Evolutionary conservation across 2,113 vertebrate species (phyloP).

Genomic region (Paraplagusia blochii): DNA sequence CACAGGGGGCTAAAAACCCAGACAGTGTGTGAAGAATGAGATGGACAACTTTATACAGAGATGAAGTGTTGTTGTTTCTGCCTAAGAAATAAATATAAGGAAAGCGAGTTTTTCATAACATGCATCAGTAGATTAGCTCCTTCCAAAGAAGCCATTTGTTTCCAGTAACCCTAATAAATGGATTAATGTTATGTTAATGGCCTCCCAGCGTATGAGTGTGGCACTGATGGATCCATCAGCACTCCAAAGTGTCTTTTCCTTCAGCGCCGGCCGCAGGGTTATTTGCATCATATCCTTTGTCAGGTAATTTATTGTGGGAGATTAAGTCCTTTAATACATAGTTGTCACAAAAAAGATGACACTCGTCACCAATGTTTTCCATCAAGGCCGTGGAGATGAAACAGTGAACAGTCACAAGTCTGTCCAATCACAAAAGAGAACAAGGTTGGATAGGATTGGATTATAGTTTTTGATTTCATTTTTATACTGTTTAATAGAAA

Average conservation of each 20-base stretch:
- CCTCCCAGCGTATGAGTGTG: conserved; percentile 59
- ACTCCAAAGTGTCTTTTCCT: conserved; percentile 68
- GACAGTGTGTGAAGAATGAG: conserved; percentile 1
- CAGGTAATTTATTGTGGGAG: conserved; percentile 76
- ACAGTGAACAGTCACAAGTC: conserved; percentile 31
- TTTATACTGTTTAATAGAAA: no score
- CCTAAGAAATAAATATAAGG: conserved; percentile 25
- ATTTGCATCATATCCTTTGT: conserved; percentile 69
- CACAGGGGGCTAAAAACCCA: conserved; percentile 3
- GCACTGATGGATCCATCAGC: conserved; percentile 64
- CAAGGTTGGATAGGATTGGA: no score
- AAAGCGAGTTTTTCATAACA: conserved; percentile 38
- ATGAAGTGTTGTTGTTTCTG: not conserved
- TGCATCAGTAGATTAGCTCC: conserved; percentile 41
- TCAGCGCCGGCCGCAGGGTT: conserved; percentile 51
- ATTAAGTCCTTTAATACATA: conserved; percentile 73
- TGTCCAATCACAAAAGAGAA: no score
- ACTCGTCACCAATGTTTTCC: conserved; percentile 67
- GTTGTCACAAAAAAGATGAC: conserved; percentile 53
- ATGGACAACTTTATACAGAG: conserved; percentile 11
- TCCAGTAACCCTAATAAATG: conserved; percentile 67
- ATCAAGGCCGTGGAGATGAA: conserved; percentile 50
- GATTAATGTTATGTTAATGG: conserved; percentile 74
- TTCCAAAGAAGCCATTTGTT: conserved; percentile 65
- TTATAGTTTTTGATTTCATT: no score